Conservation (phyloP, 92 coral and sea anemone genomes). For the Diadumene lineata region DNA sequence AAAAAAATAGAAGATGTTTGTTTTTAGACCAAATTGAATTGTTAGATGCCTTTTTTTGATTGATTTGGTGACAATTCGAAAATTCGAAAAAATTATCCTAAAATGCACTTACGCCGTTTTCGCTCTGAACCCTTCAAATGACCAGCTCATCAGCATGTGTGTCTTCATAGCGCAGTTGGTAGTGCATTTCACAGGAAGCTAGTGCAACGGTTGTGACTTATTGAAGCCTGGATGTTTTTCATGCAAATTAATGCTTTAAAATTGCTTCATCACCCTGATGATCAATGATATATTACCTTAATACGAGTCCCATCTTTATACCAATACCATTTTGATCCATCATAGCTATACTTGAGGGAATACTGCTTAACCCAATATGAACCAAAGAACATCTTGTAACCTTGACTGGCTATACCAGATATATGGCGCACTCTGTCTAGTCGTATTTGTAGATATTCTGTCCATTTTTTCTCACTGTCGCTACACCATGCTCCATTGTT, state of each 20-base stretch:
- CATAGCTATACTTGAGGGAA: conserved; percentile 51
- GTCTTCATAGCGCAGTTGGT: background rate
- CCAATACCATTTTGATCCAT: conserved; percentile 47
- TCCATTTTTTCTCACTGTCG: conserved; percentile 5
- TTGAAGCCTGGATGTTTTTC: background rate
- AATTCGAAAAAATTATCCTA: no score
- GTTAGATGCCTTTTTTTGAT: no score
- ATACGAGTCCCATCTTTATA: conserved; percentile 21
- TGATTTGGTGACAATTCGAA: no score
- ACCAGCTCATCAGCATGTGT: no score
- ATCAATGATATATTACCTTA: background rate
- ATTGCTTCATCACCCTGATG: background rate
- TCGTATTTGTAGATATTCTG: conserved; percentile 48
- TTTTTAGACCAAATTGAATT: no score
- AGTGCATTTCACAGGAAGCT: background rate
- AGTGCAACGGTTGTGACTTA: background rate
- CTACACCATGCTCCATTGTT: conserved; percentile 52
- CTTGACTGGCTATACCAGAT: conserved; percentile 57
- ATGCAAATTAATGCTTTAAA: no score
- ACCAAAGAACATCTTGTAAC: background rate
- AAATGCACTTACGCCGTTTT: no score
- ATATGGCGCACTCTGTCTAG: conserved; percentile 56
- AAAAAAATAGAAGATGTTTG: no score
- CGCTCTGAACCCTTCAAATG: no score
- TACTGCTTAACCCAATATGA: conserved; percentile 47